Percentiles rank a stretch among this genome's conserved stretches.
Conservation (phyloP, 1,140 invertebrate genomes). For the Delia radicum region DNA sequence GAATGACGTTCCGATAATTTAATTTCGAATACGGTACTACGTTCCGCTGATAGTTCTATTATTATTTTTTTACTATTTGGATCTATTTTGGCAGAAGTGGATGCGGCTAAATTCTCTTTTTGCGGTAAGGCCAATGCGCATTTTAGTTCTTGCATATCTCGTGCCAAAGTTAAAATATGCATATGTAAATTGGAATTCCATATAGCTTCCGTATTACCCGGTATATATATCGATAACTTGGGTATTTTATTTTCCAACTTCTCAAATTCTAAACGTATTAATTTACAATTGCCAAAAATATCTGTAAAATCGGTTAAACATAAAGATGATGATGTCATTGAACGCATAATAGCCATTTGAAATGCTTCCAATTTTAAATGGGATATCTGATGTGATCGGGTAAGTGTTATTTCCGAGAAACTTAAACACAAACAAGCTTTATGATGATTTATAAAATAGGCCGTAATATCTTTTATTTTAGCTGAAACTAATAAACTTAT, state of each 20-base stretch:
- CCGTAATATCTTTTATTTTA: slow-evolving; percentile 52
- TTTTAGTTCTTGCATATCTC: slow-evolving; percentile 62
- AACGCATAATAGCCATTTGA: slow-evolving; percentile 54
- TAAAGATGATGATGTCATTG: slow-evolving; percentile 47
- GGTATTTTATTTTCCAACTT: slow-evolving; percentile 31
- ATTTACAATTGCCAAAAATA: slow-evolving; percentile 49
- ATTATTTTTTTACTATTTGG: slow-evolving; percentile 19
- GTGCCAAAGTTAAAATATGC: slow-evolving; percentile 66
- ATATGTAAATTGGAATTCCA: slow-evolving; percentile 77
- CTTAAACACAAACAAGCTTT: slow-evolving; percentile 51
- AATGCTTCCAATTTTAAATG: slow-evolving; percentile 50
- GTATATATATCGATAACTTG: slow-evolving; percentile 62
- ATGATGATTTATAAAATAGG: slow-evolving; percentile 53
- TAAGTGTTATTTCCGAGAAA: slow-evolving; percentile 45
- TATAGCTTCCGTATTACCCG: slow-evolving; percentile 64
- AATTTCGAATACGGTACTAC: slow-evolving; percentile 62
- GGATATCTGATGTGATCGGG: slow-evolving; percentile 39
- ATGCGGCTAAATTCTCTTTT: not conserved
- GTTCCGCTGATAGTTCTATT: slow-evolving; percentile 59
- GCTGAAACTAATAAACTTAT: slow-evolving; percentile 32
- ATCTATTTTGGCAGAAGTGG: not conserved
- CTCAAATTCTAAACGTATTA: slow-evolving; percentile 44
- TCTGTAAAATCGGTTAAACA: slow-evolving; percentile 51
- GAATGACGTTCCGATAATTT: slow-evolving; percentile 64
- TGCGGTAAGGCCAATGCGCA: slow-evolving; percentile 35